Percentiles rank a stretch among this genome's conserved stretches.
Evolutionary conservation across 2,888 invertebrate species (phyloP).

Genomic region (Lepidocyrtinus sp.): DNA sequence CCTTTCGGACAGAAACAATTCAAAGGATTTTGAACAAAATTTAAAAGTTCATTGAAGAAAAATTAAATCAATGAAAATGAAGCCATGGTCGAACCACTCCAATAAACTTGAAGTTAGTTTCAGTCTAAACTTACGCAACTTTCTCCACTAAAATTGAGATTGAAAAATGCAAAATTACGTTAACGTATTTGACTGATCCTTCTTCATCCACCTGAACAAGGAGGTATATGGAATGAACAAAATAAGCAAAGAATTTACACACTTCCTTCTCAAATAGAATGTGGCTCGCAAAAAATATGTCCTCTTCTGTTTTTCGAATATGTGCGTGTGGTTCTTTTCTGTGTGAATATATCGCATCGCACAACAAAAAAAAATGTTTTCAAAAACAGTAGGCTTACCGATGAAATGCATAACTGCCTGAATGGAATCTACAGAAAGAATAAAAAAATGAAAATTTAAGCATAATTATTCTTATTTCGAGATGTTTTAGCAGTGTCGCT

Average conservation of each 20-base stretch:
- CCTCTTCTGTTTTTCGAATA: background rate
- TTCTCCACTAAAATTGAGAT: no score
- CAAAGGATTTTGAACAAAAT: no score
- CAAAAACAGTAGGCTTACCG: slow-evolving; percentile 64
- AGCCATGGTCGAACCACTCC: no score
- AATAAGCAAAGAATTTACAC: background rate
- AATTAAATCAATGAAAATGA: no score
- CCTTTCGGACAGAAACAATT: no score
- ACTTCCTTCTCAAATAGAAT: background rate
- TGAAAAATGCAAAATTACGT: no score
- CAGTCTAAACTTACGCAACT: no score
- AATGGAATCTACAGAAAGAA: slow-evolving; percentile 68
- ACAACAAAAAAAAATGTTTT: background rate
- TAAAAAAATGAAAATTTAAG: slow-evolving; percentile 52
- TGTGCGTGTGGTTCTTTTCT: background rate
- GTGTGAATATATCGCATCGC: background rate
- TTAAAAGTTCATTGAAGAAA: no score
- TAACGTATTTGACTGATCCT: slow-evolving; percentile 50
- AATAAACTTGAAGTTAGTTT: no score
- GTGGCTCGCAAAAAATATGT: no score
- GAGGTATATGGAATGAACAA: background rate
- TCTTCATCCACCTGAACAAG: slow-evolving; percentile 55
- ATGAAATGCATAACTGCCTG: slow-evolving; percentile 70
- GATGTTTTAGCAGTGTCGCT: no score
- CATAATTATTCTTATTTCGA: slow-evolving; percentile 34